Evolutionary conservation across 1,140 invertebrate species (phyloP).

Genomic region (Diabrotica virgifera): DNA sequence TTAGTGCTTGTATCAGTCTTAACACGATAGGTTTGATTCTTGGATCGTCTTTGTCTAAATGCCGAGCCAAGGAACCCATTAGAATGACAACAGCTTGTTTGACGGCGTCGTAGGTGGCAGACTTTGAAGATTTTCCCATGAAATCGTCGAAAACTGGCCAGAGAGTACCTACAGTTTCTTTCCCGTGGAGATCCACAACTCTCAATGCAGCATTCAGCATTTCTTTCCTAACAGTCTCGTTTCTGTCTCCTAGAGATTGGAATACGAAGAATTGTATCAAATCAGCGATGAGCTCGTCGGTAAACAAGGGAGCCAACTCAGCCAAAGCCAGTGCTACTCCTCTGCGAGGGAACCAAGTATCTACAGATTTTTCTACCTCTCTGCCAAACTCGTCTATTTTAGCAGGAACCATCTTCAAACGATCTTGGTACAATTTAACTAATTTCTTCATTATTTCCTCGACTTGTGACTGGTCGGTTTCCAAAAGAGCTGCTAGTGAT

Average conservation of each 20-base stretch:
- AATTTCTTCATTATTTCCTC: constrained; percentile 62
- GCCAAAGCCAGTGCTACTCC: constrained; percentile 82
- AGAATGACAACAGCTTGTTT: constrained; percentile 94
- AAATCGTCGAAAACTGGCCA: constrained; percentile 89
- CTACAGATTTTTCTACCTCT: constrained; percentile 77
- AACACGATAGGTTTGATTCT: constrained; percentile 89
- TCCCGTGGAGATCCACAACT: constrained; percentile 85
- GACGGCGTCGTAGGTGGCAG: constrained; percentile 86
- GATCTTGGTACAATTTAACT: constrained; percentile 74
- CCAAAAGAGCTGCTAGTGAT: constrained; percentile 69
- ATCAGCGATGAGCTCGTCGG: constrained; percentile 62
- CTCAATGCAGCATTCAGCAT: constrained; percentile 94
- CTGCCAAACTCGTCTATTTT: constrained; percentile 90
- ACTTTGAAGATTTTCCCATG: constrained; percentile 85
- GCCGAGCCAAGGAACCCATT: constrained; percentile 93
- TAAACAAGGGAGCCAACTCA: constrained; percentile 70
- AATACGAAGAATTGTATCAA: constrained; percentile 84
- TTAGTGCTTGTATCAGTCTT: constrained; percentile 85
- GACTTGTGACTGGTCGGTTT: constrained; percentile 54
- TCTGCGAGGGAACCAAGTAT: constrained; percentile 83
- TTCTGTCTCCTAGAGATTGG: constrained; percentile 81
- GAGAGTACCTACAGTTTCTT: constrained; percentile 66
- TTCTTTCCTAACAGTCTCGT: constrained; percentile 81
- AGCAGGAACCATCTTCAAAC: constrained; percentile 78
- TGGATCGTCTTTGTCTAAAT: constrained; percentile 87